A percentile compares a stretch with the other conserved stretches of the same genome.
phyloP scores from a whole-genome alignment of 2,888 invertebrate genomes.

The Agapetus fuscipes region DNA sequence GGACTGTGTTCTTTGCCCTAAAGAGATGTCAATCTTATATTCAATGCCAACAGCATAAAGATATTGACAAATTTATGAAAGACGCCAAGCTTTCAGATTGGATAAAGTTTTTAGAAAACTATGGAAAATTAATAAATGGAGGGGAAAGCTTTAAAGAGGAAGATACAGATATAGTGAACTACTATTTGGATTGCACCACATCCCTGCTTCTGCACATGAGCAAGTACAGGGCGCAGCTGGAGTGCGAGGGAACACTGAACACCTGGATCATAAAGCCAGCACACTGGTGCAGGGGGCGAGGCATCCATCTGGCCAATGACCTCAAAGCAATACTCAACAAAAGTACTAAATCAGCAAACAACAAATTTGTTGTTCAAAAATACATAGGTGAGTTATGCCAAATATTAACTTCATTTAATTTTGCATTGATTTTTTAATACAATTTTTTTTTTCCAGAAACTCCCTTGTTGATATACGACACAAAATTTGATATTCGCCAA shows the following conservation, averaged over 20 bases:
- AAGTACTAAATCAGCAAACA: slow-evolving; percentile 44
- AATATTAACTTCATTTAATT: slow-evolving; percentile 4
- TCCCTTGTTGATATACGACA: slow-evolving; percentile 70
- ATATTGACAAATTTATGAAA: slow-evolving; percentile 45
- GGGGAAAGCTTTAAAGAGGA: slow-evolving; percentile 41
- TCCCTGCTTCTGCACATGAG: slow-evolving; percentile 50
- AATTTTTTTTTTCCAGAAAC: slow-evolving; percentile 48
- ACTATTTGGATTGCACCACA: slow-evolving; percentile 39
- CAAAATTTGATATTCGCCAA: slow-evolving; percentile 87
- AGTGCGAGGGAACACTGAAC: slow-evolving; percentile 70
- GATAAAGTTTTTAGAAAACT: slow-evolving; percentile 57
- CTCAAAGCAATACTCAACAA: slow-evolving; percentile 60
- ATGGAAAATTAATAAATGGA: slow-evolving; percentile 51
- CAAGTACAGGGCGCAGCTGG: slow-evolving; percentile 50
- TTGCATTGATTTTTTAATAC: slow-evolving; percentile 1
- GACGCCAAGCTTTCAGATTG: slow-evolving; percentile 48
- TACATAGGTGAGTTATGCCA: slow-evolving; percentile 62
- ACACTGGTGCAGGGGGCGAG: slow-evolving; percentile 71
- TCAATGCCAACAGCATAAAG: slow-evolving; percentile 49
- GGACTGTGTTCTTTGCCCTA: slow-evolving; percentile 58
- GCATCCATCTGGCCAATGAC: slow-evolving; percentile 70
- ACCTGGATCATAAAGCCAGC: slow-evolving; percentile 89
- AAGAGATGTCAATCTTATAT: slow-evolving; percentile 59
- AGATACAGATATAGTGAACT: slow-evolving; percentile 29
- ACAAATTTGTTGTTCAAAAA: slow-evolving; percentile 77